phyloP scores from a whole-genome alignment of 1,140 invertebrate genomes.

The Drepana arcuata region DNA sequence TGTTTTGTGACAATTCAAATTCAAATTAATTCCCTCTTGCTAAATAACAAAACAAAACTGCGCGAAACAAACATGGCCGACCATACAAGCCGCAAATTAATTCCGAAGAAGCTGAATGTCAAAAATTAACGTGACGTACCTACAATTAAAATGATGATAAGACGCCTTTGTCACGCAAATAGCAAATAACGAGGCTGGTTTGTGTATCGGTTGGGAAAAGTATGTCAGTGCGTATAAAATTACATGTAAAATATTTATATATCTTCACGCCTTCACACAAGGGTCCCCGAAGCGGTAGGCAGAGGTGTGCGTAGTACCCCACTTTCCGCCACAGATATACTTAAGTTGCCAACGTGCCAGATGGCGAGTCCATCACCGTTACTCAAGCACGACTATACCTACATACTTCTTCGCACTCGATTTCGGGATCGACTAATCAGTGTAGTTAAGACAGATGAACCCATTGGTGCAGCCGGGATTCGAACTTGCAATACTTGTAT shows the following conservation, averaged over 20 bases:
- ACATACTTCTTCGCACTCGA: neutral
- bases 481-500: no score
- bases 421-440: no score
- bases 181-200: constrained; percentile 19
- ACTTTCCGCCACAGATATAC: no score
- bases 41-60: no score
- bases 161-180: constrained; percentile 17
- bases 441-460: constrained; percentile 1
- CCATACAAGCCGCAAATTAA: constrained; percentile 29
- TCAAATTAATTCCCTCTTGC: constrained; percentile 66
- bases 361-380: no score
- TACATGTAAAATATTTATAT: neutral
- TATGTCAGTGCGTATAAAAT: constrained; percentile 5
- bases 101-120: constrained; percentile 27
- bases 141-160: constrained; percentile 37
- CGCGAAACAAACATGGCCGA: no score
- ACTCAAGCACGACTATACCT: no score
- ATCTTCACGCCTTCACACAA: no score
- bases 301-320: no score
- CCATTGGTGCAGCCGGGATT: no score
- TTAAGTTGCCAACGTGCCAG: no score
- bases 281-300: no score
- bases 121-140: constrained; percentile 32
- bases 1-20: constrained; percentile 60
- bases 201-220: constrained; percentile 12